Base-by-base conservation (phyloP, 2,888 invertebrate genomes). In the Clunio marinus region DNA sequence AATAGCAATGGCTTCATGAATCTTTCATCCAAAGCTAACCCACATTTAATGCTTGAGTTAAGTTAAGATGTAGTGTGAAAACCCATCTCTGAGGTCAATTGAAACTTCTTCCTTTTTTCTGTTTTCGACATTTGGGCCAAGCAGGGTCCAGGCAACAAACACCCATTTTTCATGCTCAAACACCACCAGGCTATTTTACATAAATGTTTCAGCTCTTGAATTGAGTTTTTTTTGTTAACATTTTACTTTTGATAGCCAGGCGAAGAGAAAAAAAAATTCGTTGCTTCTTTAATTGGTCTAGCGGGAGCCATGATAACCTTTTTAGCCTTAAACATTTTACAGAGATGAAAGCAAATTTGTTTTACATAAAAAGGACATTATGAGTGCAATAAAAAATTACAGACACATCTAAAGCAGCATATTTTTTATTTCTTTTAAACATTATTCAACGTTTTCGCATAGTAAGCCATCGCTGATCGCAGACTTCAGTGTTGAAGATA, bases 381-480 rank as follows among this genome's bases (percentile, higher is more conserved):
- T 51, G 51, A 51, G 51, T 51, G 51, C 51, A 51, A 51, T 51
- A 51, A 51, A 51, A 51, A 51, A 17, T 22, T 41, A 41, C 41
- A 2, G 41, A n/a, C n/a, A n/a, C n/a, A n/a, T n/a, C n/a, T n/a
- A n/a, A n/a, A 41, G 32, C 41, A 41, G 7, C n/a, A n/a, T n/a
- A n/a, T n/a, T n/a, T n/a, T n/a, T n/a, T n/a, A n/a, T n/a, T n/a
- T n/a, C n/a, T n/a, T n/a, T n/a, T n/a, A n/a, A n/a, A n/a, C n/a
- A n/a, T n/a, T n/a, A n/a, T n/a, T n/a, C n/a, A n/a, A n/a, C n/a
- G n/a, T n/a, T n/a, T n/a, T n/a, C n/a, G n/a, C n/a, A n/a, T n/a
- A n/a, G n/a, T n/a, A n/a, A n/a, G n/a, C n/a, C n/a, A n/a, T n/a
- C n/a, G n/a, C n/a, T n/a, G n/a, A n/a, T n/a, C n/a, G n/a, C n/a